phyloP scores from a whole-genome alignment of 2,113 vertebrate species.

The Seriola aureovittata region DNA sequence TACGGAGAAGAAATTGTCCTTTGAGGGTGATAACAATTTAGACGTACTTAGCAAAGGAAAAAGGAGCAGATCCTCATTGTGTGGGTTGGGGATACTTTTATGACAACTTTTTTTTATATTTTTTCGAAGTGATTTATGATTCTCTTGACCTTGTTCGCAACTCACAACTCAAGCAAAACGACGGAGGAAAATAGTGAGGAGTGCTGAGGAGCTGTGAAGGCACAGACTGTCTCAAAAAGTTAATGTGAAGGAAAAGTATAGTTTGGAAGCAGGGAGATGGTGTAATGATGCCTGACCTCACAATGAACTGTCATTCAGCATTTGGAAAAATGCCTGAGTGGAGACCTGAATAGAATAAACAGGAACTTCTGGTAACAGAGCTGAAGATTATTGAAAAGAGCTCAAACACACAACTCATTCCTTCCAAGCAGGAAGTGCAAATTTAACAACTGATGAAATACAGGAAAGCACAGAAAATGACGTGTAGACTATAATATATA shows the following conservation, averaged over 20 bases:
- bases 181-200: not conserved
- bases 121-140: conserved; percentile 25
- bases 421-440: not conserved
- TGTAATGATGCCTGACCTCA: conserved; percentile 26
- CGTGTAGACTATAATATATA: too few species aligned
- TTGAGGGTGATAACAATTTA: conserved; percentile 24
- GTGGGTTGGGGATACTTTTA: conserved; percentile 1
- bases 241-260: conserved; percentile 13
- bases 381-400: conserved; percentile 8
- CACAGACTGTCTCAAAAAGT: conserved; percentile 2
- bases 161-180: not conserved
- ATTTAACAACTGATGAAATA: not conserved
- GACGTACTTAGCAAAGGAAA: conserved; percentile 17
- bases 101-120: conserved; percentile 18
- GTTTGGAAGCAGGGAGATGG: not conserved
- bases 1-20: conserved; percentile 25
- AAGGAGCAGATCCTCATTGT: not conserved
- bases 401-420: not conserved
- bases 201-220: not conserved
- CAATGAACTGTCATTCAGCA: conserved; percentile 20
- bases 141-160: conserved; percentile 21
- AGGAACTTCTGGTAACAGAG: not conserved
- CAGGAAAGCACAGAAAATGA: not conserved
- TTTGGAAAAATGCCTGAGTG: not conserved
- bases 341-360: conserved; percentile 7